Evolutionary conservation across 2,113 vertebrate species (phyloP), one percentile per base, ranked within the genome.

Genomic region (Addax nasomaculatus): DNA sequence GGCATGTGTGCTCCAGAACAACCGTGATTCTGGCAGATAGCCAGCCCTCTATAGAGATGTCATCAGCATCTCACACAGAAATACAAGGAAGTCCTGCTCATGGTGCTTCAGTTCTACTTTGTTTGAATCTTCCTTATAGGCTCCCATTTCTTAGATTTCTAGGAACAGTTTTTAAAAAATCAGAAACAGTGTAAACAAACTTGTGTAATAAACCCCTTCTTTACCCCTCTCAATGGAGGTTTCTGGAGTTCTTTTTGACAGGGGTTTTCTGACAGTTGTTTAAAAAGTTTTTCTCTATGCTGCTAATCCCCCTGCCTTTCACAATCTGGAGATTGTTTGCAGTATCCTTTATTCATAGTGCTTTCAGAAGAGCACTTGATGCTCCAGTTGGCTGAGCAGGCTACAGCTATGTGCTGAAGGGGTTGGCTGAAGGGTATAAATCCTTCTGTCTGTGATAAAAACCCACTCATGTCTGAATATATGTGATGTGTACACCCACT

Each of bases 1-100:
- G 85, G 45, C 78, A 36, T 92, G 43, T 92, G 45, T 95, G 62
- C 84, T 98, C 47, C 47, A 62, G 85, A 96, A 91, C 95, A 97
- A 81, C 90, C 4, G 7, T 2, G 23, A 43, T 83, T 97, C 92
- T 98, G 98, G 96, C 98, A 92, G 36, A 47, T 1, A 1, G 85
- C 95, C 98, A 98, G 97, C 55, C 67, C 43, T 90, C 39, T 93
- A 2, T 90, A 90, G 76, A 89, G 73, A 95, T 96, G 79, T 29
- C 57, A 17, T 95, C 84, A 91, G 67, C 93, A 95, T 64, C 96
- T 97, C 95, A 51, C 86, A 89, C 67, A 93, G 93, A 92, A 96
- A 67, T 85, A 12, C 36, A 88, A 79, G 64, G 70, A 89, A 85
- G 36, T 29, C 36, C 76, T 96, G 30, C 39, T 97, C 4, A 5